These are phyloP conservation scores for Pachycephus smyrnensis DNA, from an alignment of 2,888 invertebrate species.

Conservation along the genomic window DNA sequence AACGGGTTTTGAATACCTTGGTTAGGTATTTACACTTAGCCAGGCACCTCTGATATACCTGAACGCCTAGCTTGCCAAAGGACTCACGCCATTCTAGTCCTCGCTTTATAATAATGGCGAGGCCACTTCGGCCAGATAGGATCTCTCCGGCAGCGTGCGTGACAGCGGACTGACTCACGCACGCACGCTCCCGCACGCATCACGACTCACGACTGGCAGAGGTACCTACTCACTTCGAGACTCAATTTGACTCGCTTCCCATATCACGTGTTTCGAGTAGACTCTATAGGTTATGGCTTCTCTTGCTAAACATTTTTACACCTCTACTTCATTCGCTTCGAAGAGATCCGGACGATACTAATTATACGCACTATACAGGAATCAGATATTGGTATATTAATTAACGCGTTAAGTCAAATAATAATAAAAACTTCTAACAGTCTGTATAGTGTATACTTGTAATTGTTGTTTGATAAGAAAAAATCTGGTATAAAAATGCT, in stretches of 20 bases:
- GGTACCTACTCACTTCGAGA: neutral
- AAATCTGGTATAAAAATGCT: neutral
- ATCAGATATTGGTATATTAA: no score
- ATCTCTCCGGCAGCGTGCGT: slow-evolving; percentile 53
- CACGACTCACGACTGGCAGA: slow-evolving; percentile 7
- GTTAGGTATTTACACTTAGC: slow-evolving; percentile 1
- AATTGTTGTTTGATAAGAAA: no score
- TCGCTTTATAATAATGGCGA: slow-evolving; percentile 47
- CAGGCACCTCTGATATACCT: neutral
- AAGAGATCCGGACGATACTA: neutral
- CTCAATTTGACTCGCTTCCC: neutral
- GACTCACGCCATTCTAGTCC: slow-evolving; percentile 18
- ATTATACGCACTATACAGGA: neutral
- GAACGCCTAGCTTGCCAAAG: slow-evolving; percentile 1
- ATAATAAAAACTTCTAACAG: no score
- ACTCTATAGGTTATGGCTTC: neutral
- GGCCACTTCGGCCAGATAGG: slow-evolving; percentile 51
- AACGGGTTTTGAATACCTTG: slow-evolving; percentile 45
- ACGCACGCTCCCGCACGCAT: slow-evolving; percentile 36
- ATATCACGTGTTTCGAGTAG: neutral
- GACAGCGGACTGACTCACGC: slow-evolving; percentile 47
- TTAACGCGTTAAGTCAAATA: no score
- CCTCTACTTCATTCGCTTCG: neutral
- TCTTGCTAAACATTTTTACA: neutral
- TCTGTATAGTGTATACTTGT: no score